These are phyloP conservation scores for Pseudoatta argentina DNA, from an alignment of 1,140 invertebrate genomes.

Conservation along the genomic window DNA sequence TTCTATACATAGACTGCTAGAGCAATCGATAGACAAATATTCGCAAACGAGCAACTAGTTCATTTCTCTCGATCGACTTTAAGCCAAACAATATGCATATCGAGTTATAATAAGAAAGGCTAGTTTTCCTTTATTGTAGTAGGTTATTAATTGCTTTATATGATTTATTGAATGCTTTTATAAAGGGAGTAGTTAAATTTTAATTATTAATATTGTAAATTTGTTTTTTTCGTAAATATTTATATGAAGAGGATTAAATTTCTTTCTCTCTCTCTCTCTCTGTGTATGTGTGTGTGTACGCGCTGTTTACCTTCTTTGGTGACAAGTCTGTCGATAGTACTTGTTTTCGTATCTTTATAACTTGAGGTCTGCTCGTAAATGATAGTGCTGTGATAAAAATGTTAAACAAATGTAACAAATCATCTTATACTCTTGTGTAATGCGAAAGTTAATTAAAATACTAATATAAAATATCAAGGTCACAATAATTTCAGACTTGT, in stretches of 20 bases:
- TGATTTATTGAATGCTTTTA: background rate
- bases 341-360: background rate
- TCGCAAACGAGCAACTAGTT: constrained; percentile 19
- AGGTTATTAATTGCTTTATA: constrained; percentile 19
- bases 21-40: constrained; percentile 33
- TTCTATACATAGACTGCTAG: constrained; percentile 58
- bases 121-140: background rate
- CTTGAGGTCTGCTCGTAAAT: background rate
- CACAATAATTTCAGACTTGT: background rate
- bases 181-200: background rate
- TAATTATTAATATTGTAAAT: constrained; percentile 9
- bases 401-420: background rate
- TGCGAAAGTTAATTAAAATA: background rate
- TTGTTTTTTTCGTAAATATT: background rate
- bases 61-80: constrained; percentile 25
- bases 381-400: background rate
- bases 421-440: background rate
- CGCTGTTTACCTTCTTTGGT: background rate
- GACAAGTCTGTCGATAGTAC: background rate
- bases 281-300: no score
- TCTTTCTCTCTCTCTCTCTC: background rate
- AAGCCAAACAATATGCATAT: constrained; percentile 39
- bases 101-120: constrained; percentile 8
- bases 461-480: background rate
- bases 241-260: background rate